Evolutionary conservation across 2,888 invertebrate genomes (phyloP), one percentile per base, ranked within the genome.

Genomic region (Itoplectis maculator): DNA sequence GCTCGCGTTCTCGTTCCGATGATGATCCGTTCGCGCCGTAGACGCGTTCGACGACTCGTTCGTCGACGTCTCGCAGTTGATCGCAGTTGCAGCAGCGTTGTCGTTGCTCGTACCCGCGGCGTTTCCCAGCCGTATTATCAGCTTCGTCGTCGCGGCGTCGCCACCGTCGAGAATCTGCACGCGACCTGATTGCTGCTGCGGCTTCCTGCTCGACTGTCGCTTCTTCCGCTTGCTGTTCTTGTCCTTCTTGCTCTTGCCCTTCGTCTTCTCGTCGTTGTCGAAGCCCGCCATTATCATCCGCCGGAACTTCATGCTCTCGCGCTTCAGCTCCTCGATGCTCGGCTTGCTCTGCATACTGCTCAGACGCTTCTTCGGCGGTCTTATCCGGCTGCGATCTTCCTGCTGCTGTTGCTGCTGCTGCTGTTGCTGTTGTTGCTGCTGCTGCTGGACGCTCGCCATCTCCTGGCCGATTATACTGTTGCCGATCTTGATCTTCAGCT

Each of bases 241-340:
- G 93, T 92, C 93, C 91, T 92, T 94, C 93, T 91, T 93, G 88
- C 89, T 93, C 89, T 91, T 93, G 81, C 77, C 93, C 90, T 91
- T 90, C 70, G 88, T 87, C 84, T 83, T 94, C 86, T 96, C 96
- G 85, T 95, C 95, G 87, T 95, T 96, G 81, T 96, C 96, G 89
- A 97, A 97, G 89, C 96, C 96, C 4, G 97, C 97, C 96, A 97
- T 97, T 2, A 98, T 96, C 94, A 95, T 95, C 84, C 96, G 95
- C 15, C 98, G 94, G 92, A 95, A 98, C 90, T 97, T 97, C 97
- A 98, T 97, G 88, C 96, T 97, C 88, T 97, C 97, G 1, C 97
- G 95, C 84, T 96, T 96, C 66, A 97, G 93, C 89, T 97, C 97
- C 92, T 97, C 97, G 85, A 97, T 95, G 83, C 96, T 96, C 83